A percentile compares a stretch with the other conserved stretches of the same genome.
phyloP scores from a whole-genome alignment of 1,140 invertebrate genomes.

The Pararge aegeria region DNA sequence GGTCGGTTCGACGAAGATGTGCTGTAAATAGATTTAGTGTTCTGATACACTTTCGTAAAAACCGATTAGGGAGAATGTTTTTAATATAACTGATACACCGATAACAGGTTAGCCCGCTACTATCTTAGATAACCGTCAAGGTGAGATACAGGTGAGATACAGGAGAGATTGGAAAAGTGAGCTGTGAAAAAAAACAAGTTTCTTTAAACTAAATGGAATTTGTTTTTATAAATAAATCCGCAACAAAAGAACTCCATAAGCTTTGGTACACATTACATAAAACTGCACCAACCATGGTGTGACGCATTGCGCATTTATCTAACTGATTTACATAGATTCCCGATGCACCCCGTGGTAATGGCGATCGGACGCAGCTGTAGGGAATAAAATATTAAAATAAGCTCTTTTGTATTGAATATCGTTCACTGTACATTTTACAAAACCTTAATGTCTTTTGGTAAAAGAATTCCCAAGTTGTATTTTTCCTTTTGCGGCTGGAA shows the following conservation, averaged over 20 bases:
- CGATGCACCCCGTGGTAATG: conserved; percentile 20
- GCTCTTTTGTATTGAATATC: conserved; percentile 32
- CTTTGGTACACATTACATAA: neutral
- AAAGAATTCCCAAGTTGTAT: neutral
- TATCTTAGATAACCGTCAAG: too few species aligned
- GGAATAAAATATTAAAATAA: conserved; percentile 50
- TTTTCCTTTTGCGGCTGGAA: neutral
- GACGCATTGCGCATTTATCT: conserved; percentile 38
- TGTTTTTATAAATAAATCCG: too few species aligned
- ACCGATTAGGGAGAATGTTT: too few species aligned
- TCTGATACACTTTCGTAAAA: too few species aligned
- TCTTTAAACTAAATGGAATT: too few species aligned
- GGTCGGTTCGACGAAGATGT: too few species aligned
- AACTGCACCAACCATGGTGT: conserved; percentile 21
- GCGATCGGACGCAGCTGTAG: conserved; percentile 44
- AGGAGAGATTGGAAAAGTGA: too few species aligned
- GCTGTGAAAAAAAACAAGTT: too few species aligned
- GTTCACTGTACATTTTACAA: conserved; percentile 16
- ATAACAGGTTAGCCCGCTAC: too few species aligned
- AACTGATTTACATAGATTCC: conserved; percentile 48
- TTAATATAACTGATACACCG: too few species aligned
- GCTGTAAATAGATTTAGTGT: too few species aligned
- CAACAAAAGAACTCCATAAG: neutral
- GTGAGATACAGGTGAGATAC: too few species aligned
- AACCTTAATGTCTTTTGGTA: conserved; percentile 4